phyloP scores from a whole-genome alignment of 2,113 vertebrate species.

The Australoheros scitulus region DNA sequence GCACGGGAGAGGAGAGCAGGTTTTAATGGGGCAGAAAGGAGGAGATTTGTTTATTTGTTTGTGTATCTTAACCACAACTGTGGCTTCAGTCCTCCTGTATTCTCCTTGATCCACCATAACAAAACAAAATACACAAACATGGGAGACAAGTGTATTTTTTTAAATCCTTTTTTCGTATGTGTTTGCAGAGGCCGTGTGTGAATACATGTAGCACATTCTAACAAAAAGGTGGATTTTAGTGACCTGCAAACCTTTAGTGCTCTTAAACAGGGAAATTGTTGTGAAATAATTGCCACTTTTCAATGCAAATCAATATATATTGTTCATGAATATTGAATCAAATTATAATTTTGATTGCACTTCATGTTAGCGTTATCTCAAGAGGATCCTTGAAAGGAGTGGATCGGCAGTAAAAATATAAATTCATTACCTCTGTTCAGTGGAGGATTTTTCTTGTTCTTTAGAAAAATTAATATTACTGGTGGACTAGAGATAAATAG shows the following conservation, averaged over 20 bases:
- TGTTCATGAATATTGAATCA: slow-evolving; percentile 1
- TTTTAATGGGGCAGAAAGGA: slow-evolving; percentile 67
- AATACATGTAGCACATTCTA: neutral
- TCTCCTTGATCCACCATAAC: slow-evolving; percentile 35
- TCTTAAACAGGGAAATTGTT: neutral
- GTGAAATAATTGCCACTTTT: neutral
- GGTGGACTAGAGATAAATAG: neutral
- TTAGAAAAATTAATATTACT: neutral
- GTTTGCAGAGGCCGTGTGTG: neutral
- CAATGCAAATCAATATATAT: slow-evolving; percentile 4
- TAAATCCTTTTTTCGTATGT: neutral
- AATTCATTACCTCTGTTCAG: slow-evolving; percentile 22
- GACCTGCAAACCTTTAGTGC: neutral
- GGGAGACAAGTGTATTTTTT: neutral
- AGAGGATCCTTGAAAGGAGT: slow-evolving; percentile 33
- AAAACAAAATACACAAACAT: slow-evolving; percentile 18
- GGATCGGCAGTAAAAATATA: slow-evolving; percentile 31
- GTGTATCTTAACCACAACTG: slow-evolving; percentile 50
- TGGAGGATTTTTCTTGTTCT: slow-evolving; percentile 1
- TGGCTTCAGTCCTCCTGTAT: slow-evolving; percentile 5
- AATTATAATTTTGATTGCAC: slow-evolving; percentile 22
- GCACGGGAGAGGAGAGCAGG: slow-evolving; percentile 59
- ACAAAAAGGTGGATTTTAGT: neutral
- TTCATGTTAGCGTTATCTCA: slow-evolving; percentile 19
- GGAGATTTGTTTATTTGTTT: slow-evolving; percentile 57